Evolutionary conservation across 1,140 invertebrate genomes (phyloP).

Genomic region (Agrypnia vestita): DNA sequence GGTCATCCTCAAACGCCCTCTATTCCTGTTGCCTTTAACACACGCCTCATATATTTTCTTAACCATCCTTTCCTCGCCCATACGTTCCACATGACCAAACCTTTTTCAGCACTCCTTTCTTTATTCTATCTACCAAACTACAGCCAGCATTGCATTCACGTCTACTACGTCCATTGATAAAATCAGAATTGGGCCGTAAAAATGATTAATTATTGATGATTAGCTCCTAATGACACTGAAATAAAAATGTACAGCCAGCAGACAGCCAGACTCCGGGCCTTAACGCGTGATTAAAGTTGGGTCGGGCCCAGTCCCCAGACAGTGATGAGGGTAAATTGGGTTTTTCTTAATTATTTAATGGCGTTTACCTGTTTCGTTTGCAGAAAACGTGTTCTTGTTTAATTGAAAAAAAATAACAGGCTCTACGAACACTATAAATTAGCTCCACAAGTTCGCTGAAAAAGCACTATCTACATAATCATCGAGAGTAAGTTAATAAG

Average conservation of each 20-base stretch:
- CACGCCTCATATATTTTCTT: too few species aligned
- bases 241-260: constrained; percentile 7
- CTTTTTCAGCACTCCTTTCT: too few species aligned
- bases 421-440: too few species aligned
- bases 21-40: too few species aligned
- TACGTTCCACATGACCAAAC: too few species aligned
- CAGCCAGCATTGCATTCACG: too few species aligned
- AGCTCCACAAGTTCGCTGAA: neutral
- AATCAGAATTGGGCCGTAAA: neutral
- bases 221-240: constrained; percentile 17
- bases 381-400: constrained; percentile 32
- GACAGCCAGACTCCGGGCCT: neutral
- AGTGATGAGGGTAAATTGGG: constrained; percentile 39
- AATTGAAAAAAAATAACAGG: constrained; percentile 26
- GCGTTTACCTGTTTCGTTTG: constrained; percentile 41
- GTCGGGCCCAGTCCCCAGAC: constrained; percentile 8
- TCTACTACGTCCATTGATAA: too few species aligned
- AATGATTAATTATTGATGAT: constrained; percentile 37
- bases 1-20: too few species aligned
- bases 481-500: too few species aligned
- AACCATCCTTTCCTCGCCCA: too few species aligned
- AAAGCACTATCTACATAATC: too few species aligned
- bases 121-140: too few species aligned
- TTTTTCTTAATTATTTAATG: constrained; percentile 46
- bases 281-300: constrained; percentile 30